A percentile compares a stretch with the other conserved stretches of the same genome.
Evolutionary conservation across 2,797 vertebrate genomes (phyloP).

Genomic region (Pantherophis alleghaniensis): DNA sequence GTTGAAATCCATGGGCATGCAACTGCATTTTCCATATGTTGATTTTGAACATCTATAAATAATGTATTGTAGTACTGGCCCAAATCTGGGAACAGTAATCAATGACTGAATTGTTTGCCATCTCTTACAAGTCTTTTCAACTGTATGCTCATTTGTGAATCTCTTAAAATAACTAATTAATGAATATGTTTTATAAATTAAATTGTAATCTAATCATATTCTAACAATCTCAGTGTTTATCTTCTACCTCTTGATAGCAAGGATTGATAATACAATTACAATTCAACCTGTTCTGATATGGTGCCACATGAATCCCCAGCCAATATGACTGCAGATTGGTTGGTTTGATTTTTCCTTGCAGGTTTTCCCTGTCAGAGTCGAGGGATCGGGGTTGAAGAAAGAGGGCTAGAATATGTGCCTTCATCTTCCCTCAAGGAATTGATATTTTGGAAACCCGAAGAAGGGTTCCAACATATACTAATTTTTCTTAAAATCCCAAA

Average conservation of each 20-base stretch:
- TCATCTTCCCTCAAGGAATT: neutral
- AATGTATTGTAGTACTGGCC: neutral
- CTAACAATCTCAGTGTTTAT: neutral
- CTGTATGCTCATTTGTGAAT: neutral
- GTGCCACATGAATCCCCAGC: neutral
- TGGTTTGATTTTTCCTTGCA: neutral
- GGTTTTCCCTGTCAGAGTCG: neutral
- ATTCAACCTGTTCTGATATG: neutral
- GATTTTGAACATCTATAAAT: neutral
- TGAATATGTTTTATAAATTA: neutral
- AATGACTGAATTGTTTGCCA: neutral
- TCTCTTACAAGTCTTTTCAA: neutral
- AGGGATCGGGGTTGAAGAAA: neutral
- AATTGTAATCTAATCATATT: neutral
- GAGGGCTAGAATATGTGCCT: neutral
- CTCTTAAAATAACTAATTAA: constrained; percentile 1
- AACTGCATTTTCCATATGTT: neutral
- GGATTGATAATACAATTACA: neutral
- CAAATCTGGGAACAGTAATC: neutral
- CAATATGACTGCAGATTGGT: neutral
- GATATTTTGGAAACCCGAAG: neutral
- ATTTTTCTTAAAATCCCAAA: neutral
- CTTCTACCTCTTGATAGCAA: neutral
- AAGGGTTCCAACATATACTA: neutral
- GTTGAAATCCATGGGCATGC: neutral